Evolutionary conservation across 2,113 vertebrate species (phyloP).

Genomic region (Conger conger): DNA sequence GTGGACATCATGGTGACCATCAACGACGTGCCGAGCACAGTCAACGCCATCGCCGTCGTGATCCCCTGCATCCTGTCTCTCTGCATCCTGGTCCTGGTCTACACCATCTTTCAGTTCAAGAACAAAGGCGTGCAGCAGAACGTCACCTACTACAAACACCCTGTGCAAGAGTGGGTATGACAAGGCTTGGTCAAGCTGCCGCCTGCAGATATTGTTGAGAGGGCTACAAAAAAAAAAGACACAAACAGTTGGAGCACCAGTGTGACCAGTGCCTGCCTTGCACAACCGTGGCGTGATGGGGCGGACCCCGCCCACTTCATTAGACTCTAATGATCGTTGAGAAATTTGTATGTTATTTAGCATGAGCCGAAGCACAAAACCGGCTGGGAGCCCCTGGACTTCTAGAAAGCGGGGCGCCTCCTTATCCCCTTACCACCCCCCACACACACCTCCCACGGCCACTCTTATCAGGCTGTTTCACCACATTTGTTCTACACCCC

Average conservation of each 20-base stretch:
- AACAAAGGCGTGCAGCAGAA: constrained; percentile 94
- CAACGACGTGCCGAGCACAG: constrained; percentile 87
- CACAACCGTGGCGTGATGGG: constrained; percentile 35
- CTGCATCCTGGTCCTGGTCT: constrained; percentile 95
- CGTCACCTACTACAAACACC: constrained; percentile 93
- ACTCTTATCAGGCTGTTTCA: constrained; percentile 53
- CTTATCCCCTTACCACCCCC: constrained; percentile 50
- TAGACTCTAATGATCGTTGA: constrained; percentile 48
- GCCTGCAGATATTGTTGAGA: constrained; percentile 51
- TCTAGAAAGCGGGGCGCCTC: constrained; percentile 50
- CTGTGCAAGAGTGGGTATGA: constrained; percentile 99
- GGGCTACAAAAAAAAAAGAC: constrained; percentile 52
- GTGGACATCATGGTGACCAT: constrained; percentile 98
- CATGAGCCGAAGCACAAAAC: constrained; percentile 60
- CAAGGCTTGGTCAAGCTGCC: constrained; percentile 54
- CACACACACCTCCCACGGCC: constrained; percentile 43
- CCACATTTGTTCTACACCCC: constrained; percentile 48
- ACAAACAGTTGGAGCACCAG: constrained; percentile 32
- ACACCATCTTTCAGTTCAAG: constrained; percentile 98
- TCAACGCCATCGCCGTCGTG: constrained; percentile 96
- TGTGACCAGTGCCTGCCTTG: constrained; percentile 60
- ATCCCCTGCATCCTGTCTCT: constrained; percentile 96
- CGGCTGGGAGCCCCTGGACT: constrained; percentile 53
- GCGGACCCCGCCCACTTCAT: constrained; percentile 15
- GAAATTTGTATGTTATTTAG: constrained; percentile 55